Evolutionary conservation across 2,797 vertebrate species (phyloP).

Genomic region (Micrastur ruficollis): DNA sequence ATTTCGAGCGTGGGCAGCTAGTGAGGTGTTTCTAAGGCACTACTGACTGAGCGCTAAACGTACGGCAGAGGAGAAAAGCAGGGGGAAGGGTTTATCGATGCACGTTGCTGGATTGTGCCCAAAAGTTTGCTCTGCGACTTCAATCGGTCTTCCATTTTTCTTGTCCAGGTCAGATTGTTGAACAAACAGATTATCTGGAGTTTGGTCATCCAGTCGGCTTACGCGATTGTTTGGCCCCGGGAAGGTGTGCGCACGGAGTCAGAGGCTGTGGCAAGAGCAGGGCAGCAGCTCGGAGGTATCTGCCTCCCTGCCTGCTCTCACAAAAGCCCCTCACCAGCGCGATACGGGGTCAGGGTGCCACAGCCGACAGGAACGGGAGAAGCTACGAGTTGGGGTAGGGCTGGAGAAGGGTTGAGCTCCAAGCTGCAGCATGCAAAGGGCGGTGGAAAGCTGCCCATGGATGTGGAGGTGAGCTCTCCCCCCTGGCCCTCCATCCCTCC

Average conservation of each 20-base stretch:
- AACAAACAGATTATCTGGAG: background rate
- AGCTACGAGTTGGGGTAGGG: background rate
- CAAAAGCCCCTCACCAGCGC: background rate
- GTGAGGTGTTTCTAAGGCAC: background rate
- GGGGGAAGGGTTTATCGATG: background rate
- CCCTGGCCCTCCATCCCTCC: background rate
- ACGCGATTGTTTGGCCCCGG: fast-evolving
- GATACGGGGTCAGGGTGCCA: background rate
- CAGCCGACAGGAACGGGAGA: background rate
- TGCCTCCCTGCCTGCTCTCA: background rate
- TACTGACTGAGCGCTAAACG: background rate
- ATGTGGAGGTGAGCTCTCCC: background rate
- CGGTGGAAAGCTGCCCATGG: background rate
- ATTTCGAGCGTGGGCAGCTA: background rate
- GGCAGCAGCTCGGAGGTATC: background rate
- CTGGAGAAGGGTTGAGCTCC: background rate
- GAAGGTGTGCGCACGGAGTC: background rate
- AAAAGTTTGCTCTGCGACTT: background rate
- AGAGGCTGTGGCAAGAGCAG: background rate
- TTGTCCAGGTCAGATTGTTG: background rate
- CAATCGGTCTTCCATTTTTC: background rate
- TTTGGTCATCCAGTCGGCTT: background rate
- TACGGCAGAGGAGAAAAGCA: background rate
- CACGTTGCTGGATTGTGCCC: background rate
- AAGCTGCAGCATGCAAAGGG: background rate